A percentile compares a stretch with the other conserved stretches of the same genome.
Conservation (phyloP, 2,888 invertebrate genomes). For the Coenonympha arcania region DNA sequence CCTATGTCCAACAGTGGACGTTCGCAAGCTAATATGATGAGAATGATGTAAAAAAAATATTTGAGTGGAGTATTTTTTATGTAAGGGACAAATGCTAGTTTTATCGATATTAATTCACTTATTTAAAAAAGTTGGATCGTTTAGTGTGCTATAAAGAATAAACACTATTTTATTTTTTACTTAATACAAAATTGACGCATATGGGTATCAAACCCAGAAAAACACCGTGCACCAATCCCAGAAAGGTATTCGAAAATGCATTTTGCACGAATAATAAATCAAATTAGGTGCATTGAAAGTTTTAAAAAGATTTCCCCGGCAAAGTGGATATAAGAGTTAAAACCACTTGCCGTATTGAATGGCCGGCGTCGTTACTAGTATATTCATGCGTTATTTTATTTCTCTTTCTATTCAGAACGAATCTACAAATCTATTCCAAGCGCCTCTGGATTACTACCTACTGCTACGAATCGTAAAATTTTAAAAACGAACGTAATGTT, state of each 20-base stretch:
- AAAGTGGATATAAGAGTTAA: slow-evolving; percentile 6
- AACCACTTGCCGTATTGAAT: slow-evolving; percentile 3
- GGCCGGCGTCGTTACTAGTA: slow-evolving; percentile 1
- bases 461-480: slow-evolving; percentile 13
- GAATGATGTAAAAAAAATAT: too few relatives aligned
- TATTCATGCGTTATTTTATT: slow-evolving; percentile 10
- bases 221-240: too few relatives aligned
- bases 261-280: slow-evolving; percentile 1
- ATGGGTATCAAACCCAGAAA: too few relatives aligned
- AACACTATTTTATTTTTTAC: too few relatives aligned
- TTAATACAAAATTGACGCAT: too few relatives aligned
- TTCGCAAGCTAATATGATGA: too few relatives aligned
- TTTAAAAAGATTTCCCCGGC: slow-evolving; percentile 5
- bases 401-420: slow-evolving; percentile 8
- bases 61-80: too few relatives aligned
- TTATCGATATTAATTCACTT: too few relatives aligned
- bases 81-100: too few relatives aligned
- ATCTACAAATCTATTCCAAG: slow-evolving; percentile 8
- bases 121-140: too few relatives aligned
- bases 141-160: too few relatives aligned
- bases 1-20: too few relatives aligned
- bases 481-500: slow-evolving; percentile 6
- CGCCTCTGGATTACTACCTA: slow-evolving; percentile 3
- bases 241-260: neutral
- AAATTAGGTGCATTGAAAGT: slow-evolving; percentile 1